These are phyloP conservation scores for Acronicta aceris DNA, from an alignment of 2,888 invertebrate genomes.

Conservation along the genomic window DNA sequence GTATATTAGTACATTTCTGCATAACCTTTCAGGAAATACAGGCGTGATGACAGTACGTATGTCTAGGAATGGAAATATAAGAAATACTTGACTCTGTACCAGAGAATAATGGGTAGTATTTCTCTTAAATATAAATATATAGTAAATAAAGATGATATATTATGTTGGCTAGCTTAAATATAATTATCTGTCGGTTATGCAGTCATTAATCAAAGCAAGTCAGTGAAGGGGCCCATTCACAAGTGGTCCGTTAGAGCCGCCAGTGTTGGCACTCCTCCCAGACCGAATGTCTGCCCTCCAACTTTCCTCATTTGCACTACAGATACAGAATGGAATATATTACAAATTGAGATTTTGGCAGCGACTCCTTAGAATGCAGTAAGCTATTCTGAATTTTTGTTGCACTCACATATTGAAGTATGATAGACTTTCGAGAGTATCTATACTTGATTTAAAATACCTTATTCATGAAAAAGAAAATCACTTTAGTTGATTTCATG, in stretches of 20 bases:
- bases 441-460: too few relatives aligned
- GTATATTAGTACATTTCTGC: too few relatives aligned
- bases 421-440: too few relatives aligned
- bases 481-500: too few relatives aligned
- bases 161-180: constrained; percentile 39
- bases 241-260: constrained; percentile 34
- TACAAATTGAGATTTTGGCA: constrained; percentile 33
- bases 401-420: constrained; percentile 2
- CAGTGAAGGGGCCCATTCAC: constrained; percentile 44
- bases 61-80: too few relatives aligned
- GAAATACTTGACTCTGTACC: too few relatives aligned
- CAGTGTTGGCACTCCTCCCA: constrained; percentile 69
- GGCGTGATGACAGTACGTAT: too few relatives aligned
- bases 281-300: constrained; percentile 60
- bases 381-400: constrained; percentile 15
- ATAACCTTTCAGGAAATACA: too few relatives aligned
- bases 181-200: constrained; percentile 47
- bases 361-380: constrained; percentile 6
- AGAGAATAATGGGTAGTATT: too few relatives aligned
- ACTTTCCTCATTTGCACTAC: constrained; percentile 58
- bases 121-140: not conserved
- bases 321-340: constrained; percentile 58
- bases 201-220: constrained; percentile 52
- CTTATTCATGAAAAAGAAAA: too few relatives aligned
- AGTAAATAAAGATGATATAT: constrained; percentile 25